A percentile compares a stretch with the other conserved stretches of the same genome.
These are phyloP conservation scores for Sorex maritimensis DNA, from an alignment of 2,797 vertebrate species.

Conservation along the genomic window DNA sequence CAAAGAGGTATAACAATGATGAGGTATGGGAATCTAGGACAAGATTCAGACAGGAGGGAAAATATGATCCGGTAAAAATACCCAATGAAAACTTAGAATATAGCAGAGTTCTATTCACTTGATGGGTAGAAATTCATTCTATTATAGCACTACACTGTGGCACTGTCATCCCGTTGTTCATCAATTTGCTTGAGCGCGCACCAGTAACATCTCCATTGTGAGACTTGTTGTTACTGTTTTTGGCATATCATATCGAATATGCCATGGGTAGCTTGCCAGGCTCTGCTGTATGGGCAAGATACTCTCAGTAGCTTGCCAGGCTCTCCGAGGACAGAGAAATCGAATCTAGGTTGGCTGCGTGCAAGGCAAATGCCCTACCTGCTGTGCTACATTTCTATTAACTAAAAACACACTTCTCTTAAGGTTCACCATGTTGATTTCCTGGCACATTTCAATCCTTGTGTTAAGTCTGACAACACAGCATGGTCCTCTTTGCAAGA, in stretches of 20 bases:
- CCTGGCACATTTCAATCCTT: background rate
- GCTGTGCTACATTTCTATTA: background rate
- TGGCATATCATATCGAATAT: too few relatives aligned
- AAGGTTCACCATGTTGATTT: background rate
- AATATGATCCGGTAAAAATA: background rate
- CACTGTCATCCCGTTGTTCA: too few relatives aligned
- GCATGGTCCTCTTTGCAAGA: too few relatives aligned
- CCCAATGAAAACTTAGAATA: background rate
- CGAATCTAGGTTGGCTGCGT: too few relatives aligned
- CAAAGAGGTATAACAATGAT: background rate
- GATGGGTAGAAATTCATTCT: background rate
- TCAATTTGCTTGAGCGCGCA: too few relatives aligned
- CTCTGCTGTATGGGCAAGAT: too few relatives aligned
- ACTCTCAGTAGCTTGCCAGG: too few relatives aligned
- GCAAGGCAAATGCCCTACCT: too few relatives aligned
- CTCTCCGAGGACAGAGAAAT: too few relatives aligned
- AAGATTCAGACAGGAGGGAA: background rate
- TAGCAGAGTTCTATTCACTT: background rate
- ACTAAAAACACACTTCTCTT: slow-evolving; percentile 9
- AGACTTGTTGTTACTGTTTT: too few relatives aligned
- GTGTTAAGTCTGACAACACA: background rate
- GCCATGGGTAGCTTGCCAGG: too few relatives aligned
- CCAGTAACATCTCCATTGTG: too few relatives aligned
- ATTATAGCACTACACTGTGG: background rate
- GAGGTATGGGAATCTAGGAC: background rate